Base-by-base conservation (phyloP, 2,797 vertebrate species). In the Sciurus carolinensis region DNA sequence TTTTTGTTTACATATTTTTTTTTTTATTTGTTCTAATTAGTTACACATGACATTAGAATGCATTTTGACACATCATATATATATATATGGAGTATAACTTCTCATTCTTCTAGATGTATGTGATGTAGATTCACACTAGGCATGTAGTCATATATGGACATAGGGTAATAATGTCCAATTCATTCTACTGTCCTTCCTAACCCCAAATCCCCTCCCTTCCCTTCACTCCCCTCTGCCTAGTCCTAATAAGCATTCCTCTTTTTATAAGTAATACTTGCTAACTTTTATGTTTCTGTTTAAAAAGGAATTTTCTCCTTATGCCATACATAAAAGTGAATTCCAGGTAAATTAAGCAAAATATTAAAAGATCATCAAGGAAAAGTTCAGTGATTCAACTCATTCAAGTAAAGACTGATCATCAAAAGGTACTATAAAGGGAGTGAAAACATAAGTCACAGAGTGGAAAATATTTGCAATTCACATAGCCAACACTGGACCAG, bases 241-340 rank as follows among this genome's bases (percentile, higher is more conserved):
- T 57, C 54, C 54, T 2, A 57, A 57, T 57, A 57, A 57, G 18
- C 57, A 59, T 26, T 85, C 8, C 15, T 79, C 50, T 85, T 82
- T 85, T 76, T 90, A 73, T 91, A 66, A 77, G 42, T 77, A 91
- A 83, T 67, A 64, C 18, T 81, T 75, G 59, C 26, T 92, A 82
- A 90, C 52, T 94, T 91, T 73, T 47, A 66, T 50, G 42, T 52
- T 90, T 87, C 67, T 62, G 4, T n/a, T 42, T 30, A 1, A 67
- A 47, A 72, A 83, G 18, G 26, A 90, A 81, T 71, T 96, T 83
- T 59, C 67, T 90, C 52, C 71, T 73, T 84, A 54, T 12, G n/a
- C 18, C 28, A 9, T 72, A 69, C 30, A 33, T 2, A 87, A 87
- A 86, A 89, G 12, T 94, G 39, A 26, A 26, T 69, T 84, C 67